Evolutionary conservation across 1,140 invertebrate species (phyloP).

Genomic region (Papilio helenus): DNA sequence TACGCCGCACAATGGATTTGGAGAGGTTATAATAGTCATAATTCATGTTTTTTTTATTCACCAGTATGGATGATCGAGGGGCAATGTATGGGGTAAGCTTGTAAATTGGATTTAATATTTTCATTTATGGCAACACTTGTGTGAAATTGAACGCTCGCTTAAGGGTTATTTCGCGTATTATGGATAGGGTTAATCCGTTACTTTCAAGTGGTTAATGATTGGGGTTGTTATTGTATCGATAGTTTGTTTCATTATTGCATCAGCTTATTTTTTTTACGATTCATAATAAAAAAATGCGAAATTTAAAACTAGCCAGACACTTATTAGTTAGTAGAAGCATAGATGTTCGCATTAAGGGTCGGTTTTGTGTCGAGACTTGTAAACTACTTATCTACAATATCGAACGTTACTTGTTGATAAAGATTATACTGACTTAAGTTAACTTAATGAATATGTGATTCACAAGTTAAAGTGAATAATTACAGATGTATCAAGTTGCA

Average conservation of each 20-base stretch:
- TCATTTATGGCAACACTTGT: conserved; percentile 76
- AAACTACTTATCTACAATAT: conserved; percentile 24
- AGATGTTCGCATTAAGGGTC: no score
- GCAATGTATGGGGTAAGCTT: conserved; percentile 67
- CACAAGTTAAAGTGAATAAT: not conserved
- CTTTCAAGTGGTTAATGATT: conserved; percentile 46
- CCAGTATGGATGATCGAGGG: conserved; percentile 68
- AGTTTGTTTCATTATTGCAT: conserved; percentile 45
- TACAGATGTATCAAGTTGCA: not conserved
- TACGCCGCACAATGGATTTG: conserved; percentile 71
- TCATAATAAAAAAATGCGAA: not conserved
- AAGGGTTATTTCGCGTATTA: conserved; percentile 62
- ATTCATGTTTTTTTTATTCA: conserved; percentile 71
- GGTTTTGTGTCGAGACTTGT: no score
- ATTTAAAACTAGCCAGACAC: no score
- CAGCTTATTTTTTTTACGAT: conserved; percentile 34
- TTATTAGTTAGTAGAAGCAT: no score
- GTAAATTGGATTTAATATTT: conserved; percentile 83
- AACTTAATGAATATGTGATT: not conserved
- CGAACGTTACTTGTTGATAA: not conserved
- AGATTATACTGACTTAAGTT: not conserved
- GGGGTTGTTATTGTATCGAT: conserved; percentile 49
- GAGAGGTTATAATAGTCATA: conserved; percentile 79
- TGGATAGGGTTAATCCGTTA: conserved; percentile 70
- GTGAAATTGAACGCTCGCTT: conserved; percentile 78